Evolutionary conservation across 2,888 invertebrate species (phyloP).

Genomic region (Acanthosepion pharaonis): DNA sequence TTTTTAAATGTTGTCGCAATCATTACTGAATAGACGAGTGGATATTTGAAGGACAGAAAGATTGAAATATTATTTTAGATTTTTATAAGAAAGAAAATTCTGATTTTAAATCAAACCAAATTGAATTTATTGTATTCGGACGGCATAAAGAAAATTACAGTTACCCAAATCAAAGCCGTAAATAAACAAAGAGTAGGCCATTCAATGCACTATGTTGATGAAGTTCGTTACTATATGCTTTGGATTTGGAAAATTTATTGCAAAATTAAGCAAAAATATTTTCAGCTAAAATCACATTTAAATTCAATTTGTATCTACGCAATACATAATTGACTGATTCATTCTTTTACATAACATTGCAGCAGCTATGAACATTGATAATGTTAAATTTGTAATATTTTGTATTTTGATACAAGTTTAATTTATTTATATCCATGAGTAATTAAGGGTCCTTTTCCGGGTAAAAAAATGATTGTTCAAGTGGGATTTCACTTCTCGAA

Average conservation of each 20-base stretch:
- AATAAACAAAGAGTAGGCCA: background rate
- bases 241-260: background rate
- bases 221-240: background rate
- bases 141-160: background rate
- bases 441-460: too few species aligned
- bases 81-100: background rate
- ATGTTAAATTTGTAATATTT: too few species aligned
- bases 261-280: background rate
- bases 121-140: background rate
- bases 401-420: too few species aligned
- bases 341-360: too few species aligned
- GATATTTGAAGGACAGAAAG: background rate
- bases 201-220: background rate
- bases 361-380: too few species aligned
- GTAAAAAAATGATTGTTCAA: too few species aligned
- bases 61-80: background rate
- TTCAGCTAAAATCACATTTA: background rate
- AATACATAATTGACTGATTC: too few species aligned
- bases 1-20: background rate
- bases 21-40: background rate
- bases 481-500: too few species aligned
- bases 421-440: too few species aligned
- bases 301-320: background rate
- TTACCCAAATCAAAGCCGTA: too few species aligned
- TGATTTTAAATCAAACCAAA: background rate